These are phyloP conservation scores for Mesochorus sp. DNA, from an alignment of 2,888 invertebrate species.

Conservation along the genomic window DNA sequence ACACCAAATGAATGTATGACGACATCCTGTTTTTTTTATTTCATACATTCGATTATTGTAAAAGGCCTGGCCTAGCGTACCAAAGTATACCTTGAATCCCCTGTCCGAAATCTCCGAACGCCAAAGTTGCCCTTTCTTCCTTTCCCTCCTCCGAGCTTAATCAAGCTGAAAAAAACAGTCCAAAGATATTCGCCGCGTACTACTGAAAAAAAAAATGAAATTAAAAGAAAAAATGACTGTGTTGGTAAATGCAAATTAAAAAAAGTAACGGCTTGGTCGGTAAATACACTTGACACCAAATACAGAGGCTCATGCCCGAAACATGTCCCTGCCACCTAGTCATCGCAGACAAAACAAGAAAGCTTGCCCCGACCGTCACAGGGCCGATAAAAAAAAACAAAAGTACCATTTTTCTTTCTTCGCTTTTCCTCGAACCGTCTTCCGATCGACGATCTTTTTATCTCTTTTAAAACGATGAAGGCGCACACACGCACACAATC, in stretches of 20 bases:
- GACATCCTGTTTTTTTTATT: slow-evolving; percentile 64
- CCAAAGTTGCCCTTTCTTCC: slow-evolving; percentile 58
- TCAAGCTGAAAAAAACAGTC: slow-evolving; percentile 61
- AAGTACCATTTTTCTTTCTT: background rate
- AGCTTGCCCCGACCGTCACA: slow-evolving; percentile 15
- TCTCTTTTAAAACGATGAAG: slow-evolving; percentile 18
- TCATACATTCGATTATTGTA: slow-evolving; percentile 59
- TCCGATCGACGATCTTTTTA: slow-evolving; percentile 31
- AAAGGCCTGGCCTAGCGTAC: slow-evolving; percentile 82
- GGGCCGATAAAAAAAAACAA: slow-evolving; percentile 32
- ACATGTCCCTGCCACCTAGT: slow-evolving; percentile 57
- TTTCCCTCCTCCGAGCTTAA: slow-evolving; percentile 38
- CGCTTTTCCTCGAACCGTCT: slow-evolving; percentile 14
- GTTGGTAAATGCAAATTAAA: slow-evolving; percentile 29
- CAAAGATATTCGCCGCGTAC: slow-evolving; percentile 68
- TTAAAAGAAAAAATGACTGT: background rate
- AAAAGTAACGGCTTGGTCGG: slow-evolving; percentile 27
- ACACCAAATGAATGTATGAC: slow-evolving; percentile 57
- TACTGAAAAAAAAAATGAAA: slow-evolving; percentile 53
- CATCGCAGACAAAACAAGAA: slow-evolving; percentile 56
- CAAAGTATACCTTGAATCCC: slow-evolving; percentile 76
- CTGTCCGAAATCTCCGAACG: slow-evolving; percentile 37
- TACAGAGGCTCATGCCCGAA: slow-evolving; percentile 69
- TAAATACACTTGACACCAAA: slow-evolving; percentile 62
- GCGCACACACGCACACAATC: slow-evolving; percentile 17